Conservation (phyloP, 1,140 invertebrate genomes). For the Drosophila ambigua region DNA sequence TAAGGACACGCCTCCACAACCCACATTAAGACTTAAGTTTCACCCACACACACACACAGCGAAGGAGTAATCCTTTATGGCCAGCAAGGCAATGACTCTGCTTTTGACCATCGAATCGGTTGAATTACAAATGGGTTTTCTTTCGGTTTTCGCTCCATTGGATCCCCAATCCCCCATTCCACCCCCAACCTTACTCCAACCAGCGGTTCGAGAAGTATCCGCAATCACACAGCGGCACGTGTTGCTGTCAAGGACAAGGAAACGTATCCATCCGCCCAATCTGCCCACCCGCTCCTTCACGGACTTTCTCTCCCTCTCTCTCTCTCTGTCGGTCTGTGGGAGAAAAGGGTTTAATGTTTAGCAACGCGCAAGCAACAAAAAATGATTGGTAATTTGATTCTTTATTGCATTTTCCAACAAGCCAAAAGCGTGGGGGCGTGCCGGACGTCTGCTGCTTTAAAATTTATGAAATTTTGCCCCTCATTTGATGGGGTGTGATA, state of each 20-base stretch:
- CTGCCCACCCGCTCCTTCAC: background rate
- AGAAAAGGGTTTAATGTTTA: conserved; percentile 45
- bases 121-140: conserved; percentile 36
- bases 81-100: conserved; percentile 54
- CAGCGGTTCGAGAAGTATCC: conserved; percentile 40
- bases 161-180: background rate
- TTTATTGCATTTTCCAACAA: conserved; percentile 57
- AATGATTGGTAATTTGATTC: conserved; percentile 71
- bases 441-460: conserved; percentile 32
- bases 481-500: background rate
- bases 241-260: conserved; percentile 37
- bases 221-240: conserved; percentile 66
- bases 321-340: background rate
- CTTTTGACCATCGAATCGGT: conserved; percentile 33
- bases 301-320: too few relatives aligned
- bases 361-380: conserved; percentile 2
- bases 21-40: conserved; percentile 25
- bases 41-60: conserved; percentile 17
- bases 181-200: too few relatives aligned
- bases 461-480: conserved; percentile 48
- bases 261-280: conserved; percentile 1
- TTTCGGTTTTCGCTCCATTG: conserved; percentile 22
- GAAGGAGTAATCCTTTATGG: conserved; percentile 39
- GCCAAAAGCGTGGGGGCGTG: background rate
- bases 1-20: conserved; percentile 24